Conservation (phyloP, 2,113 vertebrate genomes). For the Salvelinus fontinalis region DNA sequence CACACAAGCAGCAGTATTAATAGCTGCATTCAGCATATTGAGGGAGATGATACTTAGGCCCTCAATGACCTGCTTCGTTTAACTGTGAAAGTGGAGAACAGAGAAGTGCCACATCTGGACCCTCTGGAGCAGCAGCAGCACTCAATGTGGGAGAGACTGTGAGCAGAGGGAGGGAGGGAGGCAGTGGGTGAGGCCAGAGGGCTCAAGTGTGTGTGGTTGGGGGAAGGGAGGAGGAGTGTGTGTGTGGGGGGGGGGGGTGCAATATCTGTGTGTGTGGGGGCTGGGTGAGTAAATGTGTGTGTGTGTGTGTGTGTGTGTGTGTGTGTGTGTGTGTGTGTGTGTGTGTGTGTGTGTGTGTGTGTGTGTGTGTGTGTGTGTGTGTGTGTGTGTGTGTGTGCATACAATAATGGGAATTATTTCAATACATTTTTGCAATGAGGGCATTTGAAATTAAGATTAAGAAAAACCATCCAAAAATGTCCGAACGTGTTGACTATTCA, state of each 20-base stretch:
- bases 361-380: too few relatives aligned
- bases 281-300: not conserved
- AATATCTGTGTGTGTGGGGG: not conserved
- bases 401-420: too few relatives aligned
- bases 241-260: too few relatives aligned
- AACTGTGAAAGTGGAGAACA: constrained; percentile 34
- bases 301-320: not conserved
- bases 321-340: too few relatives aligned
- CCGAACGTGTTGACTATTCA: too few relatives aligned
- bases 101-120: constrained; percentile 35
- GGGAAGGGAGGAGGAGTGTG: not conserved
- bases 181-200: too few relatives aligned
- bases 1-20: constrained; percentile 33
- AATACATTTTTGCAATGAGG: too few relatives aligned
- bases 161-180: not conserved
- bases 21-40: constrained; percentile 53
- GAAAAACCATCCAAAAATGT: too few relatives aligned
- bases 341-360: too few relatives aligned
- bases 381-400: too few relatives aligned
- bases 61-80: constrained; percentile 37
- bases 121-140: constrained; percentile 2
- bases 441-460: too few relatives aligned
- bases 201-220: too few relatives aligned
- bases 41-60: constrained; percentile 18
- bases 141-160: constrained; percentile 39